Percentiles rank a stretch among this genome's conserved stretches.
phyloP scores from a whole-genome alignment of 1,140 invertebrate species.

The Camponotus vicinus region DNA sequence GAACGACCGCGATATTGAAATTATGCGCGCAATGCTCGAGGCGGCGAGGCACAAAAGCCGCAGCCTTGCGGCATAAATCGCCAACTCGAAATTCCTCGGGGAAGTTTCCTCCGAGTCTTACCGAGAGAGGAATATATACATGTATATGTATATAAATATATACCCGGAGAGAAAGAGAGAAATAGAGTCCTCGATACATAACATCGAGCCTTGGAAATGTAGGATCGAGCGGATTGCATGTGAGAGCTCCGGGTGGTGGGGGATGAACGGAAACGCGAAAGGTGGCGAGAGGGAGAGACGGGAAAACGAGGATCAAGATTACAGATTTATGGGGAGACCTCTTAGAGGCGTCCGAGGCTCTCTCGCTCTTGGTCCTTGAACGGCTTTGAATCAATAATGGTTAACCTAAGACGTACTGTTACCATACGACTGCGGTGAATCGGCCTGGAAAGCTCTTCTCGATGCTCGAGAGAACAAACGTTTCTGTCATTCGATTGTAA shows the following conservation, averaged over 20 bases:
- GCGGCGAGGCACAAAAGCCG: conserved; percentile 70
- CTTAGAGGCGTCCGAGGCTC: conserved; percentile 36
- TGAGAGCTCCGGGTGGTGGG: neutral
- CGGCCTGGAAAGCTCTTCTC: conserved; percentile 40
- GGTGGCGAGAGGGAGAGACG: conserved; percentile 27
- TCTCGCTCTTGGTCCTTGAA: conserved; percentile 30
- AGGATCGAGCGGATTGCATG: conserved; percentile 42
- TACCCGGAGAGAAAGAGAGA: neutral
- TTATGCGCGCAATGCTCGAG: conserved; percentile 71
- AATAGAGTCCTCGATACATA: conserved; percentile 46
- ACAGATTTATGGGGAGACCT: conserved; percentile 64
- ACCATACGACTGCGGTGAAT: conserved; percentile 67
- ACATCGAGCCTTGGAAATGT: conserved; percentile 57
- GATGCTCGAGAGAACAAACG: conserved; percentile 39
- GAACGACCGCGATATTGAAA: conserved; percentile 69
- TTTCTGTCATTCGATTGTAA: conserved; percentile 14
- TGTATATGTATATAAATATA: neutral
- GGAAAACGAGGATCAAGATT: conserved; percentile 60
- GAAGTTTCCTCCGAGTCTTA: conserved; percentile 25
- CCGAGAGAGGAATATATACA: neutral
- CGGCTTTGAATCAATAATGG: conserved; percentile 49
- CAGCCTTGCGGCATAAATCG: conserved; percentile 63
- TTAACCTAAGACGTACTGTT: conserved; percentile 29
- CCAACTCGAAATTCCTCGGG: conserved; percentile 66
- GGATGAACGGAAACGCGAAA: conserved; percentile 43